Evolutionary conservation across 1,140 invertebrate genomes (phyloP), one percentile per base, ranked within the genome.

Genomic region (Rhagoletis zephyria): DNA sequence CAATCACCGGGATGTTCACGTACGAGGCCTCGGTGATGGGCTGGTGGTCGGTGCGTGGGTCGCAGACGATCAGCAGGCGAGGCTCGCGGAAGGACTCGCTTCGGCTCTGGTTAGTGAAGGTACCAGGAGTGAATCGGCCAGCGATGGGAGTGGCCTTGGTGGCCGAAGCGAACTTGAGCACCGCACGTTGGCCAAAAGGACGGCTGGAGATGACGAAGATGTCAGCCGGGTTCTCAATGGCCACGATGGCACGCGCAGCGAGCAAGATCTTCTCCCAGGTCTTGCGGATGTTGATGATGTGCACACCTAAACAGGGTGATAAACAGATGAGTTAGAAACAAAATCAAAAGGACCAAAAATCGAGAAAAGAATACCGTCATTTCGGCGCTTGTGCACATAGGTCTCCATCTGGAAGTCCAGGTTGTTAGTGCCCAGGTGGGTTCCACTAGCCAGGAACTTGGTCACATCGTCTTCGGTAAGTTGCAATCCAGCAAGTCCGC

Each of bases 1-100:
- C 98, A 95, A 99, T 99, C 10, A 99, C 98, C 12, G 99, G 99
- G 94, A 99, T 99, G 95, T 99, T 99, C 70, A 99, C 98, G 93
- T 99, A 99, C 6, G 98, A 99, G 74, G 99, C 98, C 94, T 99
- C 99, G 90, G 97, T 99, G 87, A 99, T 97, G 16, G 99, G 98
- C 93, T 99, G 99, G 93, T 99, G 98, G 93, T 99, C 99, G 90
- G 96, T 96, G 51, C 96, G 95, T 85, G 99, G 99, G 92, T 99
- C 99, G 87, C 98, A 97, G 7, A 99, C 97, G 89, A 99, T 97
- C 92, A 99, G 93, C 40, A 99, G 94, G 92, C 98, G 95, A 14
- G 99, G 99, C 94, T 99, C 99, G 91, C 98, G 96, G 95, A 99
- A 99, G 90, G 98, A n/a, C n/a, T n/a, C 98, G 94, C 97, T 96